Evolutionary conservation across 53 echinoderm and acorn worm species (phyloP).

Genomic region (Arbacia lixula): DNA sequence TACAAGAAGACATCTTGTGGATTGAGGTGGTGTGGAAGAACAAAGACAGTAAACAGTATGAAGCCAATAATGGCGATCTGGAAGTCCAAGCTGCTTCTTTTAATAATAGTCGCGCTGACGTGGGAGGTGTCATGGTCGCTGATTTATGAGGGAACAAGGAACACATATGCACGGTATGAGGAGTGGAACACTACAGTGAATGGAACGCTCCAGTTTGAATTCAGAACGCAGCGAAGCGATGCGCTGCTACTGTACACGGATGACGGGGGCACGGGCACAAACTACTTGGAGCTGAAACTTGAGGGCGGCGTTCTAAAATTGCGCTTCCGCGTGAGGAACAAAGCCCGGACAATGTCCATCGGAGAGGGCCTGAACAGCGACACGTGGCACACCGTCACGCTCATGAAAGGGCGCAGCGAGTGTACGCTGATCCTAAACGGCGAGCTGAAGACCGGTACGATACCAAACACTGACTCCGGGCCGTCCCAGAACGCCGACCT

Average conservation of each 20-base stretch:
- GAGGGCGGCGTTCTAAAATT: constrained; percentile 61
- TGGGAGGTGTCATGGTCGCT: constrained; percentile 42
- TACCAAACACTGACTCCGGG: constrained; percentile 58
- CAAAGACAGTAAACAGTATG: constrained; percentile 15
- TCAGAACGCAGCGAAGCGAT: constrained; percentile 67
- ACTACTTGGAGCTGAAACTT: constrained; percentile 70
- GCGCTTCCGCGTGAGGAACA: constrained; percentile 75
- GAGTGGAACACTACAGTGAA: constrained; percentile 87
- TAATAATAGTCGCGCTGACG: constrained; percentile 21
- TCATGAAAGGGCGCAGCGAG: constrained; percentile 57
- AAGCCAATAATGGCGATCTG: constrained; percentile 48
- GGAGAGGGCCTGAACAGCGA: constrained; percentile 71
- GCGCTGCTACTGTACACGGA: constrained; percentile 73
- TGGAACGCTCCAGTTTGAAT: constrained; percentile 92
- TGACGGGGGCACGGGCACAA: constrained; percentile 65
- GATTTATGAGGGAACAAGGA: constrained; percentile 51
- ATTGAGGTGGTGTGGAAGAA: no score
- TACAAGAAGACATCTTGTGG: no score
- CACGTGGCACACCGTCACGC: constrained; percentile 79
- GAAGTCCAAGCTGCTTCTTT: constrained; percentile 51
- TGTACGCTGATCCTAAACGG: constrained; percentile 71
- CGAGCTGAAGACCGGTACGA: constrained; percentile 53
- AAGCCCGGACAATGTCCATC: constrained; percentile 69
- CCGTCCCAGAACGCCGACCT: constrained; percentile 70
- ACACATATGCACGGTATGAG: constrained; percentile 81